These are phyloP conservation scores for Mormyrops attenuatus DNA, from an alignment of 2,797 vertebrate species.

Conservation along the genomic window DNA sequence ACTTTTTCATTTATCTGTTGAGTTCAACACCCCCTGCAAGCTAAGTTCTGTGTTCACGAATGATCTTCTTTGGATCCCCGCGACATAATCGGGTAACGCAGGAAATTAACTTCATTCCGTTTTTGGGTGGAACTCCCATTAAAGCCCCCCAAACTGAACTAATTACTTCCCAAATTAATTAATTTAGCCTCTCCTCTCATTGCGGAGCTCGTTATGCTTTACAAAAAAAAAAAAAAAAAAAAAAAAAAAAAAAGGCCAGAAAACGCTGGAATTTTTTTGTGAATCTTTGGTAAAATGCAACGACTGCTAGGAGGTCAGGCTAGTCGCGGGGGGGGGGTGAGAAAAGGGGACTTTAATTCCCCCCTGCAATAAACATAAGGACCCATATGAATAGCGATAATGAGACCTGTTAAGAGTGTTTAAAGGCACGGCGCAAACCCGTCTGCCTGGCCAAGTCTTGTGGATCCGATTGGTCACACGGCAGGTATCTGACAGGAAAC, in stretches of 20 bases:
- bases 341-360: neutral
- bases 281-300: neutral
- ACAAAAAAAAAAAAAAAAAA: neutral
- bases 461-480: conserved; percentile 1
- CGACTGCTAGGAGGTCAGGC: neutral
- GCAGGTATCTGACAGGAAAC: neutral
- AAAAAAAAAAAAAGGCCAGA: neutral
- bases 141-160: neutral
- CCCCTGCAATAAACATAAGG: neutral
- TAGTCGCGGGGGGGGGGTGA: neutral
- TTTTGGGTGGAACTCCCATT: conserved; percentile 1
- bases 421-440: neutral
- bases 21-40: neutral
- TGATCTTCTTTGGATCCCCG: neutral
- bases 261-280: neutral
- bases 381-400: neutral
- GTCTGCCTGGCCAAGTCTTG: neutral
- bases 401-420: neutral
- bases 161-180: conserved; percentile 12
- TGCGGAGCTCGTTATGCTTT: neutral
- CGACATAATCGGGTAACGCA: neutral
- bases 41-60: neutral
- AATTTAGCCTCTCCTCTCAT: neutral
- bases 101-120: neutral
- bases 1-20: neutral